Evolutionary conservation across 2,797 vertebrate species (phyloP).

Genomic region (Allenopithecus nigroviridis): DNA sequence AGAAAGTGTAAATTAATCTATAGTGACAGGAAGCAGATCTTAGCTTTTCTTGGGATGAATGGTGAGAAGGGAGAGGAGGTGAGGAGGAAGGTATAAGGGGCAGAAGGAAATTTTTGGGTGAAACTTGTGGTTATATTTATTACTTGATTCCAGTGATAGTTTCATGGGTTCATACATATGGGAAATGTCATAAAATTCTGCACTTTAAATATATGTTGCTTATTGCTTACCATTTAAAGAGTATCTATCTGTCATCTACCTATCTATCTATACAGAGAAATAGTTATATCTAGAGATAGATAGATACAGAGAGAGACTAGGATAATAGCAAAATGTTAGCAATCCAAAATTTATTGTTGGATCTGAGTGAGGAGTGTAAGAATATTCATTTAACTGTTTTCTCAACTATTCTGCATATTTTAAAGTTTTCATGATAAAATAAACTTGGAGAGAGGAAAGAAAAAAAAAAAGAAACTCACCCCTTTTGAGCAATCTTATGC

Average conservation of each 20-base stretch:
- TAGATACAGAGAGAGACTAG: background rate
- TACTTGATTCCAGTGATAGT: background rate
- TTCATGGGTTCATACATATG: background rate
- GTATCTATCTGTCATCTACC: background rate
- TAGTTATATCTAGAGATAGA: background rate
- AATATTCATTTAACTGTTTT: background rate
- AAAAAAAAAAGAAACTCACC: background rate
- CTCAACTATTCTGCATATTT: background rate
- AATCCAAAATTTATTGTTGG: background rate
- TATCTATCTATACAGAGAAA: background rate
- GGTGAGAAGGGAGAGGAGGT: background rate
- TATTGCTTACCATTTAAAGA: background rate
- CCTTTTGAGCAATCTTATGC: background rate
- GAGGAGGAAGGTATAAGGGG: background rate
- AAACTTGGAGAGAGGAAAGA: background rate
- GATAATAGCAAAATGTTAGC: background rate
- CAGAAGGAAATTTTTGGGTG: background rate
- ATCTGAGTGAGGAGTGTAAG: background rate
- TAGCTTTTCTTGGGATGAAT: background rate
- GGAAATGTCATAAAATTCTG: background rate
- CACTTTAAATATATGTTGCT: background rate
- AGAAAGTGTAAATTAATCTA: background rate
- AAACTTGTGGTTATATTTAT: background rate
- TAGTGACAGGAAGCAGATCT: background rate
- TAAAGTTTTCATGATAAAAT: background rate